These are phyloP conservation scores for Cantharis lateralis DNA, from an alignment of 2,888 invertebrate species.

Conservation along the genomic window DNA sequence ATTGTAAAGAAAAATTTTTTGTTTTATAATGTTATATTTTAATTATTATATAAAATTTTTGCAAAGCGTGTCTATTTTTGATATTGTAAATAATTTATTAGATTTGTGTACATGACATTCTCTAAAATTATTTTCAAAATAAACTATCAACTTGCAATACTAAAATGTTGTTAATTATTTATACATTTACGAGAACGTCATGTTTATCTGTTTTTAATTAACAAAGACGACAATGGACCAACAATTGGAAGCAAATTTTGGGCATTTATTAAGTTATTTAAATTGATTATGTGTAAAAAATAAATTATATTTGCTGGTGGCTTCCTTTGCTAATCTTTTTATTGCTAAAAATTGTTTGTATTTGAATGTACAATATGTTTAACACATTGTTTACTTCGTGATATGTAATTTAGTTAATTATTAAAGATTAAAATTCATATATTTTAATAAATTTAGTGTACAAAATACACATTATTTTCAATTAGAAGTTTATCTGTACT, in stretches of 20 bases:
- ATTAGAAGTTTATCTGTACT: constrained; percentile 20
- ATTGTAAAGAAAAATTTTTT: constrained; percentile 2
- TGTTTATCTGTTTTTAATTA: constrained; percentile 5
- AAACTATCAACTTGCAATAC: background rate
- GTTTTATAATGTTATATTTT: constrained; percentile 1
- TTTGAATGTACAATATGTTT: constrained; percentile 17
- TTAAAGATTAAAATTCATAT: constrained; percentile 20
- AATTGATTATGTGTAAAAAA: background rate
- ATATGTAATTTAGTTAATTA: constrained; percentile 22
- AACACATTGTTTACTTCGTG: constrained; percentile 22
- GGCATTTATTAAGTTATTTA: background rate
- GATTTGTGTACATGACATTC: background rate
- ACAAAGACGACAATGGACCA: constrained; percentile 22
- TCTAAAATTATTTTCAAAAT: background rate
- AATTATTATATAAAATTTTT: constrained; percentile 2
- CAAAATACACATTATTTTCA: constrained; percentile 18
- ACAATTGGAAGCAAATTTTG: constrained; percentile 5
- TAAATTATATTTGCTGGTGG: constrained; percentile 5
- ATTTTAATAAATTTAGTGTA: constrained; percentile 26
- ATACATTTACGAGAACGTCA: background rate
- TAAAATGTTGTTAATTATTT: background rate
- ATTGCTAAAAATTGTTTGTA: constrained; percentile 12
- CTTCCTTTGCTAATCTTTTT: constrained; percentile 21
- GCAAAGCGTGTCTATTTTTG: constrained; percentile 5
- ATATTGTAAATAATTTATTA: constrained; percentile 11